These are phyloP conservation scores for Thalpophila matura DNA, from an alignment of 2,888 invertebrate species.

Conservation along the genomic window DNA sequence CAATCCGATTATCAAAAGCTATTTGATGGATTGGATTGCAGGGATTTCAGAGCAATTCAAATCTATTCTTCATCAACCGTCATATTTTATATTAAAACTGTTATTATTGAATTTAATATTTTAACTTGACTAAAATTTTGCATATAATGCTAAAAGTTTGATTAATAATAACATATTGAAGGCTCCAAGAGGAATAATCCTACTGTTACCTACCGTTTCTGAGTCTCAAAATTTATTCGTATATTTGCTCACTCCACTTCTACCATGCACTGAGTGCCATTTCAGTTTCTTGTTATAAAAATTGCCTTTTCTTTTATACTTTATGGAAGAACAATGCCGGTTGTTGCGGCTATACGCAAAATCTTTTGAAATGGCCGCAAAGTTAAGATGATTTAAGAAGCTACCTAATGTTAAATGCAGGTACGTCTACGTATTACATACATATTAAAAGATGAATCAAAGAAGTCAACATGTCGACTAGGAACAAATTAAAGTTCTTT, in stretches of 20 bases:
- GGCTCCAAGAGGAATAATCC: conserved; percentile 53
- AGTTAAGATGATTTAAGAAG: not conserved
- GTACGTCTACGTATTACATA: no score
- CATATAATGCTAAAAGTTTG: not conserved
- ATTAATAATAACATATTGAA: not conserved
- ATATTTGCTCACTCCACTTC: conserved; percentile 65
- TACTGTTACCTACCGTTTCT: conserved; percentile 55
- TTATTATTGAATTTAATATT: conserved; percentile 7
- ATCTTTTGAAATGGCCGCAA: not conserved
- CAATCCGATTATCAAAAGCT: conserved; percentile 51
- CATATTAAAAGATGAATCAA: no score
- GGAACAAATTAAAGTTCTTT: no score
- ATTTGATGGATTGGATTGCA: conserved; percentile 52
- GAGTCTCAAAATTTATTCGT: conserved; percentile 68
- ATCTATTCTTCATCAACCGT: conserved; percentile 22
- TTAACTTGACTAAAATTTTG: conserved; percentile 1
- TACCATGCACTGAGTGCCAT: conserved; percentile 61
- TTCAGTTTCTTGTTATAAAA: conserved; percentile 60
- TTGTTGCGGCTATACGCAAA: not conserved
- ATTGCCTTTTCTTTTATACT: conserved; percentile 38
- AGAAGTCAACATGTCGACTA: no score
- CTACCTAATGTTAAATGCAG: no score
- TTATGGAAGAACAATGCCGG: conserved; percentile 32
- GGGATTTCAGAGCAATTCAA: conserved; percentile 27
- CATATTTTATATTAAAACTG: conserved; percentile 12